Conservation (phyloP, 2,113 vertebrate genomes). For the Syngnathus floridae region DNA sequence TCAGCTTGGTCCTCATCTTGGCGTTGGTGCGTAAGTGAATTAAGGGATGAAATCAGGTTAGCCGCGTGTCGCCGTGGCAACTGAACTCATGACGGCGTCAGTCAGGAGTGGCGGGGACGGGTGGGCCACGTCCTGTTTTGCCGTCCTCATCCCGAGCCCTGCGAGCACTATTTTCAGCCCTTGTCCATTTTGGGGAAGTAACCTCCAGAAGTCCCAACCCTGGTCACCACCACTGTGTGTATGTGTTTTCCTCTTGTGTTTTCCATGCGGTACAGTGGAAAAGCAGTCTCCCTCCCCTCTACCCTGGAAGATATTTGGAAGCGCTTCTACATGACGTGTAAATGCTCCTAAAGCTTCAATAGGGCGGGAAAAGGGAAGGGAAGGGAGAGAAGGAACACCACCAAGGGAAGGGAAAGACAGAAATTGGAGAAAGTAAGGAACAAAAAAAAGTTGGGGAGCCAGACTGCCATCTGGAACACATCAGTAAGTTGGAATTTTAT, state of each 20-base stretch:
- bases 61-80: constrained; percentile 47
- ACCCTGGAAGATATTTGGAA: constrained; percentile 44
- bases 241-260: constrained; percentile 26
- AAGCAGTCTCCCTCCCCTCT: constrained; percentile 4
- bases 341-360: constrained; percentile 31
- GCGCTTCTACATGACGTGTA: constrained; percentile 43
- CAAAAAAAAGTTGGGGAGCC: constrained; percentile 47
- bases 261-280: constrained; percentile 33
- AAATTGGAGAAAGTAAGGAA: constrained; percentile 52
- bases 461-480: constrained; percentile 62
- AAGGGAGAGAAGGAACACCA: constrained; percentile 30
- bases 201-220: background rate
- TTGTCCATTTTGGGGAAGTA: constrained; percentile 30
- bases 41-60: constrained; percentile 53
- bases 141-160: constrained; percentile 12
- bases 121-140: constrained; percentile 38
- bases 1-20: constrained; percentile 3
- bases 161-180: constrained; percentile 33
- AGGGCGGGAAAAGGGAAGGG: constrained; percentile 9
- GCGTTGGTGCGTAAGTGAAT: constrained; percentile 51
- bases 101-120: constrained; percentile 5
- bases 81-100: constrained; percentile 32
- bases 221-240: background rate
- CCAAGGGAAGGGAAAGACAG: constrained; percentile 25
- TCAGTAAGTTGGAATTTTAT: constrained; percentile 60